Base-by-base conservation (phyloP, 1,140 invertebrate genomes). In the Dendroctonus valens region DNA sequence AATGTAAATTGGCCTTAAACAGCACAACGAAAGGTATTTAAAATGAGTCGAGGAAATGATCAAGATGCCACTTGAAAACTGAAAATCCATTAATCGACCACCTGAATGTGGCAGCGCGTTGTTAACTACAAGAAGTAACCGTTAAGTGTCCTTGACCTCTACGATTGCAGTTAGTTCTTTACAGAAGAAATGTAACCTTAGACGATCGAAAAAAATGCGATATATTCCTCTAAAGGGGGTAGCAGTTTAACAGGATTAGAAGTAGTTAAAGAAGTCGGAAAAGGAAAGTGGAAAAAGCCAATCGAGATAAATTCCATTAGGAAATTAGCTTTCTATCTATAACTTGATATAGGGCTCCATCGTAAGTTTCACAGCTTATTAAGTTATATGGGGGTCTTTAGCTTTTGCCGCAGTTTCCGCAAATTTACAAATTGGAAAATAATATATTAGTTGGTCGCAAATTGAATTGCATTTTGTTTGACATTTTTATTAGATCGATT, bases 251-350 rank as follows among this genome's bases (percentile, higher is more conserved):
- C 26, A 26, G 26, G 26, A 26, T 26, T 26, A 42, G 14, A n/a
- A 57, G 41, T 59, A 59, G 57, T 59, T 59, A 59, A 61, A 61
- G 37, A 41, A 51, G 37, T 61, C 52, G 14, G 59, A 51, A 50
- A 40, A 12, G 9, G 41, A 41, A 59, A 59, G 57, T 59, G 57
- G 57, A 59, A 48, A 59, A 12, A 59, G 14, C 38, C 42, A 59
- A 59, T 46, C 14, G 42, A 59, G 49, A 48, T 59, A 59, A 59
- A 59, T 61, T 51, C 59, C 59, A 61, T 61, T 61, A 61, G 48
- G 46, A 61, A 61, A 61, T 61, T 61, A 61, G 46, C 52, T 61
- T 61, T 61, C 59, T 61, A 50, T 61, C 49, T 61, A 61, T 59
- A 11, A 15, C 46, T 38, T 61, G 59, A 59, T 59, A n/a, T 37